Evolutionary conservation across 2,113 vertebrate genomes (phyloP), one percentile per base, ranked within the genome.

Genomic region (Caranx melampygus): DNA sequence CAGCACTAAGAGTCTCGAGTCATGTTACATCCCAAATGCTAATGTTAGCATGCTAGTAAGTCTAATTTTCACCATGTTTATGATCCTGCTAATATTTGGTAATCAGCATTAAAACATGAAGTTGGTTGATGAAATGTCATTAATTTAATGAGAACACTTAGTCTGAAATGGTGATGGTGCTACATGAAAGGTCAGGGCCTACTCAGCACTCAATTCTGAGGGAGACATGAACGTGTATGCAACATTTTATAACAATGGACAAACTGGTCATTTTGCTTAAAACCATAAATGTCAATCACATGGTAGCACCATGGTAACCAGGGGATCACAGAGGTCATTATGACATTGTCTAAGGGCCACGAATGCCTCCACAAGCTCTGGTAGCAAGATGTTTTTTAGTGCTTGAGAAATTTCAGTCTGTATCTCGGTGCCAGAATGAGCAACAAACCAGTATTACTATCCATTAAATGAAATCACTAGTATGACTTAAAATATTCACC

Each of bases 331-430:
- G 21, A n/a, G 49, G 21, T 5, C 37, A 5, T 42, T 31, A 44
- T 8, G 15, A 10, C 20, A 16, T 37, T 8, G 3, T 47, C 40
- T n/a, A 26, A 15, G 34, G n/a, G 13, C 14, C 34, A 42, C 14
- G 14, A 55, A n/a, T 58, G 14, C 49, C 26, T 67, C 0, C 37
- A 6, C 20, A 21, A n/a, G n/a, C 31, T 67, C 20, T 15, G 9
- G 42, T 34, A 1, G 10, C 13, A n/a, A 40, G 40, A 2, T 14
- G 62, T 64, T 45, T 14, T 59, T 45, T 16, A 57, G 18, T 15
- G 52, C 64, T 10, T 75, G 51, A 57, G 15, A 71, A 63, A 42
- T 51, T 66, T 52, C 26, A 51, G 10, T 54, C 57, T 54, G 16
- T 5, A 34, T 26, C n/a, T 42, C 33, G 54, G 60, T 7, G 18